These are phyloP conservation scores for Lasioglossum leucozonium DNA, from an alignment of 2,888 invertebrate species.

Conservation along the genomic window DNA sequence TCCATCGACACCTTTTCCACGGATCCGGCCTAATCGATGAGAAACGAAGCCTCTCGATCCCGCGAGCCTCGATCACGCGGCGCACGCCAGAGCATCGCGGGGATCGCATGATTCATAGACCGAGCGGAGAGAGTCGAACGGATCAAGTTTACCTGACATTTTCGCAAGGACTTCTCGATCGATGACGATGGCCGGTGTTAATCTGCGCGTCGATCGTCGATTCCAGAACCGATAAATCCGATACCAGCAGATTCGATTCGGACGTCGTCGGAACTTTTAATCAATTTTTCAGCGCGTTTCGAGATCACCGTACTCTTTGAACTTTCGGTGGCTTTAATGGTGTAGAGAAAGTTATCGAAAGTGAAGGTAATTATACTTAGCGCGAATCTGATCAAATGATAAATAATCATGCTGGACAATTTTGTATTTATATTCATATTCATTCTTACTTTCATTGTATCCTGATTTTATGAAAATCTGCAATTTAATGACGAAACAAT, in stretches of 20 bases:
- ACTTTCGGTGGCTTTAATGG: not conserved
- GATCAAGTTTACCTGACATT: slow-evolving; percentile 66
- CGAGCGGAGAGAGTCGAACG: slow-evolving; percentile 41
- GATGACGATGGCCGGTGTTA: slow-evolving; percentile 39
- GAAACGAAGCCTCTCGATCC: slow-evolving; percentile 24
- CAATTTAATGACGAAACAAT: not conserved
- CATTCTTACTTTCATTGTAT: not conserved
- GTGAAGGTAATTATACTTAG: not conserved
- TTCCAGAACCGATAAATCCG: slow-evolving; percentile 19
- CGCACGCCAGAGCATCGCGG: not conserved
- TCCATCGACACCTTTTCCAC: slow-evolving; percentile 47
- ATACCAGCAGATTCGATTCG: not conserved
- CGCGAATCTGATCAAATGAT: not conserved
- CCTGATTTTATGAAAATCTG: not conserved
- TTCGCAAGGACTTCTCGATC: slow-evolving; percentile 58
- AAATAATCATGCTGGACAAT: not conserved
- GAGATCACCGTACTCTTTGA: not conserved
- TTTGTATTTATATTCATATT: not conserved
- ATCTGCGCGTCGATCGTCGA: slow-evolving; percentile 43
- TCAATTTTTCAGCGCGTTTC: not conserved
- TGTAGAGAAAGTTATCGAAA: not conserved
- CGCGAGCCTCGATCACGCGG: not conserved
- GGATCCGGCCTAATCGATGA: slow-evolving; percentile 36
- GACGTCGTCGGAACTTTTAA: not conserved
- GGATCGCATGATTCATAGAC: slow-evolving; percentile 49